Evolutionary conservation across 2,888 invertebrate species (phyloP).

Genomic region (Ichneumoninae sp.): DNA sequence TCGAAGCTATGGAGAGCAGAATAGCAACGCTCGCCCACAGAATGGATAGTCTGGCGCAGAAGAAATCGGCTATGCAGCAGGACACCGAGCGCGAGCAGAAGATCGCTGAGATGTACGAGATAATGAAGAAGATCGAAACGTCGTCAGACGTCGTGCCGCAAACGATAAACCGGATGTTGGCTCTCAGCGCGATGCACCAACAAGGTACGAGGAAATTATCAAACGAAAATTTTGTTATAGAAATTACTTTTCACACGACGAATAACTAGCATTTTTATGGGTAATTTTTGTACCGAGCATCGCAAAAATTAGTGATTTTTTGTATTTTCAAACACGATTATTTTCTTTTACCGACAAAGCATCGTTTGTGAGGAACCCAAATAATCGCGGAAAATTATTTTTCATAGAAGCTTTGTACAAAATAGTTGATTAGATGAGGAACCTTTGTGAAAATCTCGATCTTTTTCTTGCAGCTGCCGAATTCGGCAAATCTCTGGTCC

Average conservation of each 20-base stretch:
- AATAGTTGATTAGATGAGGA: too few relatives aligned
- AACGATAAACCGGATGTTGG: constrained; percentile 93
- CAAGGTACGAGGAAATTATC: constrained; percentile 88
- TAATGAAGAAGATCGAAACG: constrained; percentile 94
- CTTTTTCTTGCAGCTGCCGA: constrained; percentile 91
- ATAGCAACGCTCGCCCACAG: constrained; percentile 90
- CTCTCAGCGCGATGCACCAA: constrained; percentile 94
- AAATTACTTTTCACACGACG: too few relatives aligned
- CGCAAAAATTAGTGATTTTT: too few relatives aligned
- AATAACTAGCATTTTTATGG: too few relatives aligned
- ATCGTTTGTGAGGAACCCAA: too few relatives aligned
- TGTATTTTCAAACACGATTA: too few relatives aligned
- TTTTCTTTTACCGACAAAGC: too few relatives aligned
- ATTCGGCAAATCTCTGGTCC: constrained; percentile 93
- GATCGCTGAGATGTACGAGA: constrained; percentile 94
- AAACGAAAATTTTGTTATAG: neutral
- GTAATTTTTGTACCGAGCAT: too few relatives aligned
- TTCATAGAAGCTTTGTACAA: too few relatives aligned
- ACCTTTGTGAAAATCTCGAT: neutral
- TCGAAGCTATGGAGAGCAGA: constrained; percentile 94
- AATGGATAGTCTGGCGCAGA: constrained; percentile 90
- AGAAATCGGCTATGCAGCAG: constrained; percentile 84
- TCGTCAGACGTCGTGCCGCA: constrained; percentile 92
- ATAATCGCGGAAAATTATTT: too few relatives aligned
- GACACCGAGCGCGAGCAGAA: constrained; percentile 89